Conservation (phyloP, 2,797 vertebrate species). For the Cirrhinus mrigala region DNA sequence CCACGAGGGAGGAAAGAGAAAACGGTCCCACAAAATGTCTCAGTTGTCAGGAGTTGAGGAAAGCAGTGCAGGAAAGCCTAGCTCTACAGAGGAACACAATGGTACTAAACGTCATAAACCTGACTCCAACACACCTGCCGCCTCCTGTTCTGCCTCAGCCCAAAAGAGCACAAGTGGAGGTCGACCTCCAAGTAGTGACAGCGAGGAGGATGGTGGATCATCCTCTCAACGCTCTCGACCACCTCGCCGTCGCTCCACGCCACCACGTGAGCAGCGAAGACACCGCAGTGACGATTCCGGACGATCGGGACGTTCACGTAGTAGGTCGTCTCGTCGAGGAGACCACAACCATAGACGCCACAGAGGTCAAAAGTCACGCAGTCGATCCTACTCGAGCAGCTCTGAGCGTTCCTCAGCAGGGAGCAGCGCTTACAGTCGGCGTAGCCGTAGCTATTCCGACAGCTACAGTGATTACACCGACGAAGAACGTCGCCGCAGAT, state of each 20-base stretch:
- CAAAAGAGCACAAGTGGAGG: conserved; percentile 76
- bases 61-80: conserved; percentile 71
- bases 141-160: conserved; percentile 80
- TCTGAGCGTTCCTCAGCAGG: conserved; percentile 89
- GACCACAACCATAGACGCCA: conserved; percentile 82
- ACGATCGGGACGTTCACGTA: conserved; percentile 87
- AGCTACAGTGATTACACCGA: conserved; percentile 94
- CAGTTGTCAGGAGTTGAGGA: conserved; percentile 83
- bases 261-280: conserved; percentile 78
- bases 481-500: conserved; percentile 76
- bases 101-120: conserved; percentile 83
- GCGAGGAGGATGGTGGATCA: conserved; percentile 85
- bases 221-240: conserved; percentile 78
- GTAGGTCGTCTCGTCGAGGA: conserved; percentile 82
- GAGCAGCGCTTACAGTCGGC: conserved; percentile 88
- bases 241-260: conserved; percentile 81
- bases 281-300: conserved; percentile 91
- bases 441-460: conserved; percentile 91
- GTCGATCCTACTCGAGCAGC: conserved; percentile 91
- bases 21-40: conserved; percentile 78
- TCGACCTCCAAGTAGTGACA: conserved; percentile 87
- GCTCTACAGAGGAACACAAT: conserved; percentile 82
- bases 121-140: conserved; percentile 71
- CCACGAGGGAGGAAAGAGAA: conserved; percentile 82
- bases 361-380: conserved; percentile 80